A percentile compares a stretch with the other conserved stretches of the same genome.
phyloP scores from a whole-genome alignment of 35 echinoderm and acorn worm genomes.

The Lytechinus pictus region DNA sequence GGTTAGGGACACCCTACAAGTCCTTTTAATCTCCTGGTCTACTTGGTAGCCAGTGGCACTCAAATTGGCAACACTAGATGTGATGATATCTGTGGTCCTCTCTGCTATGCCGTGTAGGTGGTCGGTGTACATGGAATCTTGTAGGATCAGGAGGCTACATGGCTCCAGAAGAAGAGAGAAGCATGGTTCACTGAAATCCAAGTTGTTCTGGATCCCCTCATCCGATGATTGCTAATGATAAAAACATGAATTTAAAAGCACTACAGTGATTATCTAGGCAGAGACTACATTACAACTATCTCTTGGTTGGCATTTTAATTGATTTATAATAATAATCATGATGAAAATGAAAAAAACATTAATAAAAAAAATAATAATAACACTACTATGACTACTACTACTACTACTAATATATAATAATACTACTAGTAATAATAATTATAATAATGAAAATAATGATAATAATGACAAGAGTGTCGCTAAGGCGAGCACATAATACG shows the following conservation, averaged over 20 bases:
- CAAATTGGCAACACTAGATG: constrained; percentile 72
- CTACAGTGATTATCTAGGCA: background rate
- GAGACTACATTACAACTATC: background rate
- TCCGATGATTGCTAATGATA: background rate
- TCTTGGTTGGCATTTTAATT: background rate
- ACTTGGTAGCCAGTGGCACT: constrained; percentile 20
- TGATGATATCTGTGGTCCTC: constrained; percentile 48
- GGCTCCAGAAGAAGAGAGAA: constrained; percentile 86
- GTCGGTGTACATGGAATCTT: constrained; percentile 76
- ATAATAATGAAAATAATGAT: too few species aligned
- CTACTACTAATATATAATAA: too few species aligned
- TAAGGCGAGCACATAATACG: too few species aligned
- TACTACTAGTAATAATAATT: too few species aligned
- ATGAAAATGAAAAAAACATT: too few species aligned
- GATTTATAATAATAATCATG: too few species aligned
- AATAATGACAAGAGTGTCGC: too few species aligned
- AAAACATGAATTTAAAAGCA: background rate
- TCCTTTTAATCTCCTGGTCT: constrained; percentile 70
- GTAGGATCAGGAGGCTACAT: constrained; percentile 81
- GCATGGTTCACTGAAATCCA: constrained; percentile 39
- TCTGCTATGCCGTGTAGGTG: constrained; percentile 93
- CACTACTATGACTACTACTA: too few species aligned
- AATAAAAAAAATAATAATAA: too few species aligned
- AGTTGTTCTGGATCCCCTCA: background rate
- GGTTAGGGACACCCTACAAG: constrained; percentile 79